Evolutionary conservation across 2,113 vertebrate genomes (phyloP), one percentile per base, ranked within the genome.

Genomic region (Calonectris borealis): DNA sequence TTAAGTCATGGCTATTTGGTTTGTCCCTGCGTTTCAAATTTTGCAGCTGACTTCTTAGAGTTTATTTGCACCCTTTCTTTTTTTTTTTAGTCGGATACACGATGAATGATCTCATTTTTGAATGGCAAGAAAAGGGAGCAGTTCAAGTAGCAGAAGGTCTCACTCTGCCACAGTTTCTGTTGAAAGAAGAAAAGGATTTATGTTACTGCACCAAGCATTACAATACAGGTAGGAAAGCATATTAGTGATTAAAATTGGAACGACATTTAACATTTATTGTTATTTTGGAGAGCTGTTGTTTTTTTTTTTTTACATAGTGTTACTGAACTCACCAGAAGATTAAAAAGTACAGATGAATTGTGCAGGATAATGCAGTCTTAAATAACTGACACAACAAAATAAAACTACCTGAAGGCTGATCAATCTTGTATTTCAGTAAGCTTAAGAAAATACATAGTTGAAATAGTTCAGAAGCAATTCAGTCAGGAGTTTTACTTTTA

Each of bases 101-200:
- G 51, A 99, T 99, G 99, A 99, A 99, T 57, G 99, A 99, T 95
- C 99, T 99, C 54, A 99, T 99, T 97, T 99, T 99, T 95, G 99
- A 99, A 97, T 99, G 99, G 99, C 99, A 99, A 98, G 99, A 99
- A 96, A 99, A 99, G 20, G 99, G 98, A 88, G 99, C 99, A 2
- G 99, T 99, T 40, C 99, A 99, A 98, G 98, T 99, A 94, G 99
- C 99, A 11, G 99, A 99, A 85, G 99, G 99, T 75, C 99, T 99
- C 46, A 99, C 99, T 21, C 98, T 99, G 54, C 99, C 99, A 44
- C 99, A 99, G 93, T 99, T 99, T 97, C 97, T 99, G 49, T 97
- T 99, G 88, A 99, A 99, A 98, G 99, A 99, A 93, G 99, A 99
- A 91, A 99, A 99, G 44, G 99, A 99, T 97, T 98, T 99, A 70